Conservation (phyloP, 2,888 invertebrate genomes). For the Dryococelus australis region DNA sequence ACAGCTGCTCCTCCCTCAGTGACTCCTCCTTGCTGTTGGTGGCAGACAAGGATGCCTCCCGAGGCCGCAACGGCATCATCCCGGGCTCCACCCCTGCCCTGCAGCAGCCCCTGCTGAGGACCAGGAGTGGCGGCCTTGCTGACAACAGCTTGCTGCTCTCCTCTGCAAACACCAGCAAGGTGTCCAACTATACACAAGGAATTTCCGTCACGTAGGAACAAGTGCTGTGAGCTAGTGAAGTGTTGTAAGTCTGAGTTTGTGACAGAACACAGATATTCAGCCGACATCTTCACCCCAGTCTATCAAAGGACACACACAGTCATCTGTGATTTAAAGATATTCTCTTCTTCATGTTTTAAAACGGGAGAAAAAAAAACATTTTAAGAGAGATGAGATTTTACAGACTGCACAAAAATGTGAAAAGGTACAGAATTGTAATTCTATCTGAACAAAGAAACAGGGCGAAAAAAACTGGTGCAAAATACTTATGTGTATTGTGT, state of each 20-base stretch:
- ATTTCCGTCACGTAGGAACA: background rate
- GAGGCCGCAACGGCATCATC: background rate
- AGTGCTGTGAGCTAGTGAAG: no score
- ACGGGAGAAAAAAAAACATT: background rate
- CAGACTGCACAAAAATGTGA: background rate
- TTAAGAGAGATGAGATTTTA: background rate
- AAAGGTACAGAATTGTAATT: background rate
- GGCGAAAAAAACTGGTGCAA: background rate
- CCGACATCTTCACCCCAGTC: no score
- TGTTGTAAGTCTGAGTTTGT: background rate
- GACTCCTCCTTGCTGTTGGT: slow-evolving; percentile 30
- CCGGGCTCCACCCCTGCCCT: background rate
- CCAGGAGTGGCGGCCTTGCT: background rate
- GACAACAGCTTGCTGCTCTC: no score
- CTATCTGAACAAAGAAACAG: background rate
- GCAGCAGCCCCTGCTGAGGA: background rate
- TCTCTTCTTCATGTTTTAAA: no score
- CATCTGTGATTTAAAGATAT: no score
- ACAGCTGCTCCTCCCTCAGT: slow-evolving; percentile 44
- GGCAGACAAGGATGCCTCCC: background rate
- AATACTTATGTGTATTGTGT: background rate
- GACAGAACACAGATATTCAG: background rate
- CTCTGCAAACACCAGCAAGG: no score
- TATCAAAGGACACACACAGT: no score
- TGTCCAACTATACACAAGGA: background rate